Conservation (phyloP, 1,140 invertebrate genomes). For the Leptinotarsa defecta region DNA sequence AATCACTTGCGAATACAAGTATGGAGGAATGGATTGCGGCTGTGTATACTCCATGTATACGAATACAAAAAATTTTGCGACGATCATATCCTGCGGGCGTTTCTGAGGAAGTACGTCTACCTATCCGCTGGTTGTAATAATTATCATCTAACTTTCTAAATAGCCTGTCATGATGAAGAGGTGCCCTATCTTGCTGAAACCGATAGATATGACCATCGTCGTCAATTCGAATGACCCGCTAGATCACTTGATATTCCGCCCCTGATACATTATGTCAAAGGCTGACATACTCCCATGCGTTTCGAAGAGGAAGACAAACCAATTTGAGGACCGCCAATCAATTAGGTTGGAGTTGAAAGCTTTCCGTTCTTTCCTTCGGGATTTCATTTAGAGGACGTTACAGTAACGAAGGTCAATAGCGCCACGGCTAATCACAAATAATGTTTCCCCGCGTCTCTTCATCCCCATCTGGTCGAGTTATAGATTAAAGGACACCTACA, state of each 20-base stretch:
- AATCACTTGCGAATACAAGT: too few relatives aligned
- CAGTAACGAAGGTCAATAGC: constrained; percentile 11
- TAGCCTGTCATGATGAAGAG: too few relatives aligned
- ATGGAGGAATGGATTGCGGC: too few relatives aligned
- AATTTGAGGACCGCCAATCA: constrained; percentile 32
- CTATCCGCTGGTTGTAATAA: too few relatives aligned
- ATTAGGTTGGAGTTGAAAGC: constrained; percentile 37
- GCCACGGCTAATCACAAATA: constrained; percentile 36
- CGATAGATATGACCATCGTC: too few relatives aligned
- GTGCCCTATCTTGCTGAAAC: too few relatives aligned
- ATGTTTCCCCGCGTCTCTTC: constrained; percentile 8
- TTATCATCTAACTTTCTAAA: too few relatives aligned
- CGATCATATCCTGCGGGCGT: too few relatives aligned
- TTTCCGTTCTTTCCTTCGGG: constrained; percentile 25
- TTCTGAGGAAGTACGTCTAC: too few relatives aligned
- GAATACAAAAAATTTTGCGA: too few relatives aligned
- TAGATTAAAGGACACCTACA: constrained; percentile 31
- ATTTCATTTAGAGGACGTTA: constrained; percentile 37
- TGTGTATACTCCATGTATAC: too few relatives aligned
- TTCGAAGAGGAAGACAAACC: constrained; percentile 6
- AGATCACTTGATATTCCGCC: neutral
- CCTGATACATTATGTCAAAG: neutral
- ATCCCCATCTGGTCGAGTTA: constrained; percentile 20
- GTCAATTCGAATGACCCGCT: too few relatives aligned
- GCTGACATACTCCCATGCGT: neutral